These are phyloP conservation scores for Thymelicus lineola DNA, from an alignment of 2,888 invertebrate genomes.

Conservation along the genomic window DNA sequence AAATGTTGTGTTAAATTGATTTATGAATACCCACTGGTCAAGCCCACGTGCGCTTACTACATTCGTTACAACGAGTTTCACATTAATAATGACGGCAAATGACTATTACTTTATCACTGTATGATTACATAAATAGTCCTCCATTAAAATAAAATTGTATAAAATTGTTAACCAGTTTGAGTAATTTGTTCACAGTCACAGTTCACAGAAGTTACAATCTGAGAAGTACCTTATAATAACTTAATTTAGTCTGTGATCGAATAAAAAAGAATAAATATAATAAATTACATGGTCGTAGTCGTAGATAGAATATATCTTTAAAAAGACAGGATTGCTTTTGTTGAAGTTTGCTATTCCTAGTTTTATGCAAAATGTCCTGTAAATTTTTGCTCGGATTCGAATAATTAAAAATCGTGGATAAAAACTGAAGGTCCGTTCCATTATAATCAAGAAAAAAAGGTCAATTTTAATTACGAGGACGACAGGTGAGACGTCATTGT, in stretches of 20 bases:
- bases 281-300: no score
- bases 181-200: no score
- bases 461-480: slow-evolving; percentile 17
- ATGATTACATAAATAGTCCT: background rate
- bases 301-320: no score
- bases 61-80: background rate
- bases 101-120: background rate
- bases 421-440: background rate
- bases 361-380: background rate
- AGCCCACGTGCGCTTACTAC: slow-evolving; percentile 18
- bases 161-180: no score
- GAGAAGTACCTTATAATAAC: no score
- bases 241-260: no score
- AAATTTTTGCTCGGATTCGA: background rate
- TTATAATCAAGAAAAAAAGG: slow-evolving; percentile 16
- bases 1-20: slow-evolving; percentile 31
- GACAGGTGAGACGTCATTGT: slow-evolving; percentile 13
- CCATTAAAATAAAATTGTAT: no score
- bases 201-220: no score
- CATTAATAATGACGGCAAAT: slow-evolving; percentile 7
- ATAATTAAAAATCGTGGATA: slow-evolving; percentile 1
- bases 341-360: no score
- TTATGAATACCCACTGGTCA: slow-evolving; percentile 34
- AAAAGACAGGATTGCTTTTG: no score
- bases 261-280: no score